Conservation (phyloP, 2,113 vertebrate species). For the Chrysemys picta region DNA sequence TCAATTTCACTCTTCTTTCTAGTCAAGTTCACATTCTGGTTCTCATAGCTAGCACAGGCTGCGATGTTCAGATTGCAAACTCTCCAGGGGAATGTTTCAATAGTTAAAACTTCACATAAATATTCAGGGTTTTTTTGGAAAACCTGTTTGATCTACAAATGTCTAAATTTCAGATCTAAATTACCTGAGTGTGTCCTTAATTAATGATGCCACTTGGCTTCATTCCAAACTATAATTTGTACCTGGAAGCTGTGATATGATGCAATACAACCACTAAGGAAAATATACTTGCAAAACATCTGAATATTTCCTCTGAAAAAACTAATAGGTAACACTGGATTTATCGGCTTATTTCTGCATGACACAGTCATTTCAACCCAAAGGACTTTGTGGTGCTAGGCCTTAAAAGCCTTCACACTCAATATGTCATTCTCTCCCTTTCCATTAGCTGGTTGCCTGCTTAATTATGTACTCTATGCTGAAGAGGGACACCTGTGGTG, state of each 20-base stretch:
- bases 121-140: neutral
- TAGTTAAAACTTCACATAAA: neutral
- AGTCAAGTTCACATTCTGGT: neutral
- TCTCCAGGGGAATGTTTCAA: neutral
- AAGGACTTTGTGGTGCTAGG: neutral
- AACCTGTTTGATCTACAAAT: neutral
- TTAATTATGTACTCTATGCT: neutral
- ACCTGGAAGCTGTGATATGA: too few species aligned
- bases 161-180: neutral
- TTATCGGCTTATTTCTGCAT: neutral
- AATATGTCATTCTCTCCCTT: neutral
- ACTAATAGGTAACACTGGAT: fast-evolving
- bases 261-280: neutral
- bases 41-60: neutral
- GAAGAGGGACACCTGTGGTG: slow-evolving; percentile 67
- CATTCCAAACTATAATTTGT: neutral
- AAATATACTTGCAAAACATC: neutral
- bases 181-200: neutral
- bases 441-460: slow-evolving; percentile 53
- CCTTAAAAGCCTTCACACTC: slow-evolving; percentile 27
- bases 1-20: neutral
- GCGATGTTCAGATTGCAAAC: neutral
- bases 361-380: neutral
- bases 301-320: neutral
- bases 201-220: fast-evolving